Evolutionary conservation across 2,888 invertebrate species (phyloP).

Genomic region (Anticlea derivata): DNA sequence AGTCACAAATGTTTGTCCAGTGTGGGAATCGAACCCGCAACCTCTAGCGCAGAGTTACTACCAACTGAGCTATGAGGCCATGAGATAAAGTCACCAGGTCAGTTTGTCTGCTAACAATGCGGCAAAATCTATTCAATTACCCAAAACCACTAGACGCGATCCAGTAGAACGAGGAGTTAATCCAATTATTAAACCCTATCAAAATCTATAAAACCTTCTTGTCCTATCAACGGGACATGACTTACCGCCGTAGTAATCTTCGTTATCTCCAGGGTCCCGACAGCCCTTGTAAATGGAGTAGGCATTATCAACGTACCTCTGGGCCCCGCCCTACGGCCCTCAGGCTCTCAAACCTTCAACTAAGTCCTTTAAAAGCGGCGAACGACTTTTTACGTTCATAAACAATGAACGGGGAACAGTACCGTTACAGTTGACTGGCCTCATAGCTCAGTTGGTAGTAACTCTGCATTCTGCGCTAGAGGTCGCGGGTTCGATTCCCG

Average conservation of each 20-base stretch:
- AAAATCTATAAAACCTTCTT: constrained; percentile 16
- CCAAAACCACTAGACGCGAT: neutral
- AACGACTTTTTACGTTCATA: neutral
- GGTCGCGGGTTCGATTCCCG: too few species aligned
- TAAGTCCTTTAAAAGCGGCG: neutral
- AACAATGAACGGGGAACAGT: too few species aligned
- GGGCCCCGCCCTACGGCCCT: constrained; percentile 24
- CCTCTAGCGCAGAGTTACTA: too few species aligned
- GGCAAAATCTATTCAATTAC: neutral
- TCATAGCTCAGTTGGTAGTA: too few species aligned
- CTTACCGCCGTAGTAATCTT: constrained; percentile 21
- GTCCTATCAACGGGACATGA: constrained; percentile 30
- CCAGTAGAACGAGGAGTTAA: neutral
- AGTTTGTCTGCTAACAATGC: too few species aligned
- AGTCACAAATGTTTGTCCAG: too few species aligned
- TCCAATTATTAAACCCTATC: constrained; percentile 17
- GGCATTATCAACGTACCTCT: constrained; percentile 55
- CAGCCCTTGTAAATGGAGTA: constrained; percentile 52
- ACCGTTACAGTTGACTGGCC: too few species aligned
- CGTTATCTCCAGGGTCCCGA: constrained; percentile 40
- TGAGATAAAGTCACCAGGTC: too few species aligned
- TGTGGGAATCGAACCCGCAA: too few species aligned
- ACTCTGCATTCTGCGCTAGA: too few species aligned
- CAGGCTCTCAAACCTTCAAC: constrained; percentile 1
- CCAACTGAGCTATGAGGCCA: too few species aligned